phyloP scores from a whole-genome alignment of 2,113 vertebrate species.

The Cottus gobio region DNA sequence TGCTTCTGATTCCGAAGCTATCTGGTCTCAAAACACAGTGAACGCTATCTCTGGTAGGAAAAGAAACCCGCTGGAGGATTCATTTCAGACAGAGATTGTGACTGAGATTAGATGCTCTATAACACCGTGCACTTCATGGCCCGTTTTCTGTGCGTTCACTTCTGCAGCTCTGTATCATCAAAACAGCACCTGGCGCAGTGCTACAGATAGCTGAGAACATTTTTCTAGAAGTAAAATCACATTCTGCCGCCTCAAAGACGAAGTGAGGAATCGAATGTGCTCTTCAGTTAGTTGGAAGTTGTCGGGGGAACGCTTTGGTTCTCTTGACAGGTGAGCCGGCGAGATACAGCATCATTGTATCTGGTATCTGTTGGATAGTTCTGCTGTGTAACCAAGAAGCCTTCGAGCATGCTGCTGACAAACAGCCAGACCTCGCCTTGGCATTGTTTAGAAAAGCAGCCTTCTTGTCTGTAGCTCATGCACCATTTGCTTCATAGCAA shows the following conservation, averaged over 20 bases:
- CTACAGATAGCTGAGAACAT: background rate
- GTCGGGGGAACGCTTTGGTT: conserved; percentile 8
- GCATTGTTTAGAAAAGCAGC: background rate
- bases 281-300: conserved; percentile 9
- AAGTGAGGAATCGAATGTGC: background rate
- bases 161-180: conserved; percentile 16
- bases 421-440: conserved; percentile 6
- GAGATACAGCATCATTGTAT: background rate
- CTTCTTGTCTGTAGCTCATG: background rate
- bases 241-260: conserved; percentile 1
- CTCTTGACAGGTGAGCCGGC: conserved; percentile 16
- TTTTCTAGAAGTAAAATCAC: conserved; percentile 3
- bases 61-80: background rate
- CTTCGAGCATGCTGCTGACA: conserved; percentile 1
- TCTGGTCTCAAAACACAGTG: background rate
- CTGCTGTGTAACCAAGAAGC: conserved; percentile 11
- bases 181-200: conserved; percentile 20
- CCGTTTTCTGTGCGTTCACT: background rate
- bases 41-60: background rate
- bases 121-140: background rate
- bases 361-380: background rate
- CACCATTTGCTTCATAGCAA: background rate
- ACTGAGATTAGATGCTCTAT: conserved; percentile 6
- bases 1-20: background rate
- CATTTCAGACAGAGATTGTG: conserved; percentile 19